These are phyloP conservation scores for Dinomys branickii DNA, from an alignment of 2,113 vertebrate species.

Conservation along the genomic window DNA sequence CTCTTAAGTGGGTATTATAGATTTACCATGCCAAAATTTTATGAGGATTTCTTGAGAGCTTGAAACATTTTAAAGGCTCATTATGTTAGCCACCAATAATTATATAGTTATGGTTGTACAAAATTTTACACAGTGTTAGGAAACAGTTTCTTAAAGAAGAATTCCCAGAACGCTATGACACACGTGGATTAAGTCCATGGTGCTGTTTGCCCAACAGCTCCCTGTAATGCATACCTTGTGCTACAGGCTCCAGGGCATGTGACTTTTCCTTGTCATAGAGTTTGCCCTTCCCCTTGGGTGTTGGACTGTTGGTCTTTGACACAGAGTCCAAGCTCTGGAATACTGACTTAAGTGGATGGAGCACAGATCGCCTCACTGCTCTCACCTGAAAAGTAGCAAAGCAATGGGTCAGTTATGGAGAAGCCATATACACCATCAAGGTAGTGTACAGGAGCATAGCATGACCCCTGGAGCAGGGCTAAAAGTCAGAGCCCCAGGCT, in stretches of 20 bases:
- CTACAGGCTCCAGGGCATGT: neutral
- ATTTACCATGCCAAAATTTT: neutral
- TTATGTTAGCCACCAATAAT: neutral
- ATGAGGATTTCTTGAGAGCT: constrained; percentile 16
- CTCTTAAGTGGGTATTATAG: neutral
- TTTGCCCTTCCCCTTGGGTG: neutral
- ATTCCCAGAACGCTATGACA: neutral
- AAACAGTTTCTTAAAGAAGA: neutral
- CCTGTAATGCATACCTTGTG: neutral
- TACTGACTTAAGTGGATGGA: neutral
- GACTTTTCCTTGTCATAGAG: neutral
- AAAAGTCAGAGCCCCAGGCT: neutral
- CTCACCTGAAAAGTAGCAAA: neutral
- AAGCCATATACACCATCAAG: neutral
- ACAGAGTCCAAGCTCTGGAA: neutral
- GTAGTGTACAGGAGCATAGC: rapidly evolving
- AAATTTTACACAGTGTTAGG: neutral
- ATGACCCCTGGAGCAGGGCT: neutral
- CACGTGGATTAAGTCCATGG: neutral
- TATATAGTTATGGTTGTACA: neutral
- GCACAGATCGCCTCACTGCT: neutral
- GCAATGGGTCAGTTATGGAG: neutral
- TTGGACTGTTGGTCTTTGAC: neutral
- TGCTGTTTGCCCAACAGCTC: neutral
- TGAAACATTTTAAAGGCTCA: neutral